Base-by-base conservation (phyloP, 2,888 invertebrate genomes). In the Operophtera brumata region DNA sequence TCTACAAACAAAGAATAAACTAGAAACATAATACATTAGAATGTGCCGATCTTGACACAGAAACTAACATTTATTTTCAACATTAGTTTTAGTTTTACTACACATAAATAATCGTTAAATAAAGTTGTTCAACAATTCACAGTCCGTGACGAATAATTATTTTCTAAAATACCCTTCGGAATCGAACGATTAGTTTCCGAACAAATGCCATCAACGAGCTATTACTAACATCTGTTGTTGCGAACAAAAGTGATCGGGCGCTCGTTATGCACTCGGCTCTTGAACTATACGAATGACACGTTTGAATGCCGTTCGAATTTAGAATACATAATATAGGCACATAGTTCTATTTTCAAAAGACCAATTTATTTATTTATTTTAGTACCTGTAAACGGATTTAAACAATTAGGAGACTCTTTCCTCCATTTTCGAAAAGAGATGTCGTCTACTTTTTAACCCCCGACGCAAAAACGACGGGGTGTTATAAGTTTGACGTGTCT, bases 171-270 rank as follows among this genome's bases (percentile, higher is more conserved):
- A 46, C 57, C 53, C 53, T 55, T 58, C 44, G 61, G 50, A 62
- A 56, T 61, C 61, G 53, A 54, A 59, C 64, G 60, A 62, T 68
- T 64, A 59, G 62, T 65, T 63, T 59, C 45, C 57, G 57, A 65
- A 62, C 64, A 66, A 62, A 61, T 65, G 65, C 57, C 62, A 67
- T 69, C 63, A 65, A 64, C 59, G 63, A 61, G 64, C 70, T 67
- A 72, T 73, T 71, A 56, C 58, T 53, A 73, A 70, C 77, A 78
- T 77, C 75, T 80, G 79, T 75, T 73, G 77, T 71, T 71, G 63
- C 57, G 67, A 78, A 78, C 76, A 75, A 78, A 79, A 77, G 78
- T 75, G 78, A 78, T 77, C 71, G 67, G 60, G 62, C 66, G 62
- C 61, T 74, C 68, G 70, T 73, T 71, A 70, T 67, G 67, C 62